Base-by-base conservation (phyloP, 2,113 vertebrate genomes). In the Crypturellus undulatus region DNA sequence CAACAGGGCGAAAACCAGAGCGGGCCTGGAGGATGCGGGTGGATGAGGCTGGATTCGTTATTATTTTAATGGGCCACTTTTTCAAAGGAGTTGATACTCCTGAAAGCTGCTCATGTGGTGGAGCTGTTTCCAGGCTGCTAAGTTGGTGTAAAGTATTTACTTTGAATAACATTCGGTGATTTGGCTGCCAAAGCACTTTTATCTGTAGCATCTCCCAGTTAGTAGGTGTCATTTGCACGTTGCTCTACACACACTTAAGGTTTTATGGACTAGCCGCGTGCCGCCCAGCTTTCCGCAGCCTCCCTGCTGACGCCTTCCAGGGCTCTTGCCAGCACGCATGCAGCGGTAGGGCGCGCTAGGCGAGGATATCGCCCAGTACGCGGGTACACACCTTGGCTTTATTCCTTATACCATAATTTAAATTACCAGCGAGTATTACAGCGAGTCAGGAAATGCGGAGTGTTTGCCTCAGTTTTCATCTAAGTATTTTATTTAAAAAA, bases 141-240 rank as follows among this genome's bases (percentile, higher is more conserved):
- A 38, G 52, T 92, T 92, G 78, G 64, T 92, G 47, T 82, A 78
- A 78, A 77, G 21, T 70, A 90, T 94, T 95, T 91, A 72, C 43
- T 64, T 51, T 69, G 73, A 94, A 79, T 92, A 90, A 68, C 58
- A 76, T 91, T 94, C 85, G 69, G 63, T 67, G 68, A 86, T 92
- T 89, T 92, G 94, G 58, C 95, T 94, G 90, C 79, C 54, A 84
- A 60, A 79, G 59, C 79, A 38, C 81, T 96, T 90, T 78, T 91
- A 94, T 69, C 65, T 82, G 22, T 38, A 85, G 75, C 62, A 56
- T 42, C 58, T 93, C 84, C 60, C 58, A 88, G 78, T 95, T 89
- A 94, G 73, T 88, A 83, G 38, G 34, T 90, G 79, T 96, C 58
- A 75, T 94, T 79, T 93, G 75, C 67, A 96, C 85, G 25, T 87